Evolutionary conservation across 2,888 invertebrate species (phyloP).

Genomic region (Pachycephus smyrnensis): DNA sequence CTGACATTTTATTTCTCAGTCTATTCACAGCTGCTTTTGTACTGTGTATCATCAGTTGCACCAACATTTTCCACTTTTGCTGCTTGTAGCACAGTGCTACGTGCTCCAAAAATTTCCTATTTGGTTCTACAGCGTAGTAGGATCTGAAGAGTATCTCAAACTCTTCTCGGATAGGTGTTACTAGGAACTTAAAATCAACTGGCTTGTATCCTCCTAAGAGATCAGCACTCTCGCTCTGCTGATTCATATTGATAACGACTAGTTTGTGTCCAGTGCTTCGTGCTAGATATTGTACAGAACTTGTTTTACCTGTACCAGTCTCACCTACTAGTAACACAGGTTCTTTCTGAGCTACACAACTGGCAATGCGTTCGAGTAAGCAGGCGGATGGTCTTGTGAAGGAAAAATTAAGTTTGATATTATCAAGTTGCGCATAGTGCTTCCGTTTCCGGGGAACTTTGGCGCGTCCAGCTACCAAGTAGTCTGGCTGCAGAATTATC

Average conservation of each 20-base stretch:
- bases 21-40: slow-evolving; percentile 73
- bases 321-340: slow-evolving; percentile 96
- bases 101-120: slow-evolving; percentile 84
- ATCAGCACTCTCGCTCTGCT: slow-evolving; percentile 97
- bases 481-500: slow-evolving; percentile 71
- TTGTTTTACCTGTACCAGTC: slow-evolving; percentile 98
- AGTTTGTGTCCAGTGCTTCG: slow-evolving; percentile 85
- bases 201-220: slow-evolving; percentile 97
- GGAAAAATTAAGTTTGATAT: slow-evolving; percentile 74
- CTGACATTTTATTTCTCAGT: slow-evolving; percentile 50
- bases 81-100: slow-evolving; percentile 82
- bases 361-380: slow-evolving; percentile 88
- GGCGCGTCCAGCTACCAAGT: slow-evolving; percentile 80
- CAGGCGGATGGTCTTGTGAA: slow-evolving; percentile 85
- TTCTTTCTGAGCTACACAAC: slow-evolving; percentile 85
- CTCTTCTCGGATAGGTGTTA: slow-evolving; percentile 84
- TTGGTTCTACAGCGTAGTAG: slow-evolving; percentile 82
- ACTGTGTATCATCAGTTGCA: slow-evolving; percentile 83
- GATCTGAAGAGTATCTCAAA: slow-evolving; percentile 86
- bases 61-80: slow-evolving; percentile 78
- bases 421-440: slow-evolving; percentile 55
- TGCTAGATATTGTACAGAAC: slow-evolving; percentile 92
- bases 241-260: slow-evolving; percentile 97
- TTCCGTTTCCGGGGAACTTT: slow-evolving; percentile 47
- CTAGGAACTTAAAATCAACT: slow-evolving; percentile 86